Evolutionary conservation across 2,888 invertebrate species (phyloP), one percentile per base, ranked within the genome.

Genomic region (Didymodactylos carnosus): DNA sequence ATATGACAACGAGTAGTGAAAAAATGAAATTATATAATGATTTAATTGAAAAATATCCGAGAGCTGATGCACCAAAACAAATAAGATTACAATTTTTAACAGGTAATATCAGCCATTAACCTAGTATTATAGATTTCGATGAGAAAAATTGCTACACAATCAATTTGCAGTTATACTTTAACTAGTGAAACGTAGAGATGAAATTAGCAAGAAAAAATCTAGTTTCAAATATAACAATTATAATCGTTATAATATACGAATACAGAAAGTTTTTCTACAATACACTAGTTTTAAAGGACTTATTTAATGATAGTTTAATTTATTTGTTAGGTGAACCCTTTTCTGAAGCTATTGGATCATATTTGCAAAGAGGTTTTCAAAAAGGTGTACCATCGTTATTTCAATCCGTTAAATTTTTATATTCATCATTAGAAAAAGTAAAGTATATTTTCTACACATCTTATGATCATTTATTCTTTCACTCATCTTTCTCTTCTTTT

Each of bases 311-410:
- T 49, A 4, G 13, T 10, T 49, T 49, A 3, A 8, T 23, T n/a
- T n/a, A n/a, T n/a, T n/a, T n/a, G n/a, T 29, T 62, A 86, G 86
- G 72, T 88, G 89, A 43, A 86, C 87, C 76, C 25, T 94, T 98
- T 83, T 87, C 88, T 79, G 83, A 83, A 75, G 87, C 91, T 76
- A 88, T 91, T 23, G 92, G 93, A 83, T 87, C 88, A 62, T 95
- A 94, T 85, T 86, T 98, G 81, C 87, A 91, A 75, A 88, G 88
- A 80, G 91, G 92, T 39, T 86, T 99, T 79, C 90, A 92, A 78
- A 98, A 98, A 87, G 98, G 98, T 77, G 91, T 97, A 76, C 97
- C 97, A 62, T 95, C 97, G 39, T 86, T 98, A 39, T 99, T 99
- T 85, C 92, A 94, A 49, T 94, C 93, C 82, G 85, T 98, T 76